These are phyloP conservation scores for Zenarchopterus dispar DNA, from an alignment of 2,797 vertebrate genomes.

Conservation along the genomic window DNA sequence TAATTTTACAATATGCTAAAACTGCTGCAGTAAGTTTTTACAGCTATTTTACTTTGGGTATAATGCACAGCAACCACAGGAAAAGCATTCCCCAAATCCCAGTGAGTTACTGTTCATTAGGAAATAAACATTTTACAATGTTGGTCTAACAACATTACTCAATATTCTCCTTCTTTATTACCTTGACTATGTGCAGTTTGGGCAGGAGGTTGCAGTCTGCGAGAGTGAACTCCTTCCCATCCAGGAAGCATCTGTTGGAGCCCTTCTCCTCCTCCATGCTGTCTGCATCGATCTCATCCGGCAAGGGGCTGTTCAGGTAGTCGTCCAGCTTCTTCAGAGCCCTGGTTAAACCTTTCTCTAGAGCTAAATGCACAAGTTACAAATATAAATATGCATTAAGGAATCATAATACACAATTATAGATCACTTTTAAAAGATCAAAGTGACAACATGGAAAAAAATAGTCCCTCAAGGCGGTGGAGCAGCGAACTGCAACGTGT, in stretches of 20 bases:
- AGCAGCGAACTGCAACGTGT: conserved; percentile 7
- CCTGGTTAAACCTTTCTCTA: conserved; percentile 89
- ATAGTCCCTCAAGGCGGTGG: conserved; percentile 59
- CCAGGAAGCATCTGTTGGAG: conserved; percentile 90
- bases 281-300: conserved; percentile 91
- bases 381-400: conserved; percentile 6
- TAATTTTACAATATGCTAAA: neutral
- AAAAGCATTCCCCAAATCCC: too few species aligned
- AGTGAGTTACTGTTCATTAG: neutral
- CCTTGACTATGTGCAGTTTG: conserved; percentile 98
- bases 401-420: neutral
- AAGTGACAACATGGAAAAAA: neutral
- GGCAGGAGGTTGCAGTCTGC: conserved; percentile 98
- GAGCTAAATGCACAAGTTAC: conserved; percentile 69
- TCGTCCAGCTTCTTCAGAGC: conserved; percentile 92
- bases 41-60: too few species aligned
- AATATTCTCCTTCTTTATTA: conserved; percentile 54
- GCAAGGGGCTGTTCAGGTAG: conserved; percentile 88
- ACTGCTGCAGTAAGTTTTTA: too few species aligned
- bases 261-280: conserved; percentile 86
- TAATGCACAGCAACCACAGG: too few species aligned
- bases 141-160: neutral
- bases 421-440: neutral
- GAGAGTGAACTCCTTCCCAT: conserved; percentile 92
- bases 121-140: neutral